Percentiles rank a stretch among this genome's conserved stretches.
phyloP scores from a whole-genome alignment of 2,113 vertebrate species.

The Xiphophorus maculatus region DNA sequence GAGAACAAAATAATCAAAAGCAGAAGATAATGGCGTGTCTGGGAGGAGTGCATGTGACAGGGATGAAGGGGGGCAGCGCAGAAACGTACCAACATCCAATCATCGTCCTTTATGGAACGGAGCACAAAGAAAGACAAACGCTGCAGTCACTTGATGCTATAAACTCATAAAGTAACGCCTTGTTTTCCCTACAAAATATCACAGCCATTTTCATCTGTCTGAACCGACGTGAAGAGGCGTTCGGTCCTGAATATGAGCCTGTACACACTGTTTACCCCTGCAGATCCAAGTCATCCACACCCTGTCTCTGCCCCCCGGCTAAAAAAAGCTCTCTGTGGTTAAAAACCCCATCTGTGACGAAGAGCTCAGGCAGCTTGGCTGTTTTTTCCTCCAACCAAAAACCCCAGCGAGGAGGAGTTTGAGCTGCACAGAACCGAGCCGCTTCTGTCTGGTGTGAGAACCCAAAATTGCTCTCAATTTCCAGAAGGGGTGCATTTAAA shows the following conservation, averaged over 20 bases:
- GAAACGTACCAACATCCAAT: neutral
- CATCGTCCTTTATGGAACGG: neutral
- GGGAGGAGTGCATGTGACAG: neutral
- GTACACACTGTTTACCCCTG: slow-evolving; percentile 56
- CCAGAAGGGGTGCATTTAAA: neutral
- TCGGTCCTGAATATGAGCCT: slow-evolving; percentile 47
- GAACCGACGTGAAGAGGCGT: neutral
- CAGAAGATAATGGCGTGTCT: neutral
- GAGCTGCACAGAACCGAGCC: slow-evolving; percentile 36
- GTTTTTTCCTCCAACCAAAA: slow-evolving; percentile 7
- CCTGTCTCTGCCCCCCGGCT: slow-evolving; percentile 64
- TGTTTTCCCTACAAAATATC: slow-evolving; percentile 25
- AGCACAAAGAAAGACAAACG: neutral
- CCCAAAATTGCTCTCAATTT: slow-evolving; percentile 8
- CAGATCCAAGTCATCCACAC: slow-evolving; percentile 62
- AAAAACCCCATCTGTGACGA: slow-evolving; percentile 46
- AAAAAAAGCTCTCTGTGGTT: slow-evolving; percentile 73
- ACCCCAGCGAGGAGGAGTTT: slow-evolving; percentile 8
- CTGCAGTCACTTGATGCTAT: slow-evolving; percentile 1
- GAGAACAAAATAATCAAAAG: slow-evolving; percentile 24
- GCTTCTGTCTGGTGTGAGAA: slow-evolving; percentile 30
- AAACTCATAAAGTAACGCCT: neutral
- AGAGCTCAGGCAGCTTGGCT: slow-evolving; percentile 15
- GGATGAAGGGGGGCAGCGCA: neutral
- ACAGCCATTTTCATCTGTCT: slow-evolving; percentile 38